Conservation (phyloP, 2,113 vertebrate genomes). For the Sprattus sprattus region DNA sequence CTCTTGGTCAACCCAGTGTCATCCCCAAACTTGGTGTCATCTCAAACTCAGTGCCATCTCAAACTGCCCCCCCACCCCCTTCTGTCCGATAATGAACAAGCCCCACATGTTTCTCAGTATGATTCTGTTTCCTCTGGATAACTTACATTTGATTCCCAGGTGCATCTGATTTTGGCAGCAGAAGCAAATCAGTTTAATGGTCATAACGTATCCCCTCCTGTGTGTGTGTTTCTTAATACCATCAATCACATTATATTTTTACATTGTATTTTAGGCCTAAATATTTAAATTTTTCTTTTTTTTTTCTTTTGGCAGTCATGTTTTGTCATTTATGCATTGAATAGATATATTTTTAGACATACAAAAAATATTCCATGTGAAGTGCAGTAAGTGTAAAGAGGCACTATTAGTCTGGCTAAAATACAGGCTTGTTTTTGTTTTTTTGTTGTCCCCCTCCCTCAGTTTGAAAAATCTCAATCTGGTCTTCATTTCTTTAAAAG, state of each 20-base stretch:
- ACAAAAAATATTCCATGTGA: neutral
- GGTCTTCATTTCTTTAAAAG: neutral
- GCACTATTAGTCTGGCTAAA: neutral
- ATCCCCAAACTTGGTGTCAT: neutral
- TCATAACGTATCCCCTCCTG: neutral
- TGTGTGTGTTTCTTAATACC: neutral
- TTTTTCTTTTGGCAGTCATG: neutral
- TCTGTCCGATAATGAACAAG: neutral
- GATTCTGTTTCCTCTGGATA: neutral
- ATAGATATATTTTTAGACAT: neutral
- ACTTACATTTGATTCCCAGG: neutral
- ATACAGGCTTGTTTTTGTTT: neutral
- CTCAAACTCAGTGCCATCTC: neutral
- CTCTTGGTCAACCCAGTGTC: neutral
- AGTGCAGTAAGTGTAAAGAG: neutral
- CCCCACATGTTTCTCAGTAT: neutral
- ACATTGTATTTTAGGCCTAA: slow-evolving; percentile 14
- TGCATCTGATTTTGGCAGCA: neutral
- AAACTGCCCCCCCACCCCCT: neutral
- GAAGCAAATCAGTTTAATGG: neutral
- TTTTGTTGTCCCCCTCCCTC: neutral
- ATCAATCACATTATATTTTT: neutral
- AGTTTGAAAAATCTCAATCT: neutral
- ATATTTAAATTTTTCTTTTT: neutral
- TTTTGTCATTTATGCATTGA: neutral